These are phyloP conservation scores for Sylvia borin DNA, from an alignment of 2,797 vertebrate genomes.

Conservation along the genomic window DNA sequence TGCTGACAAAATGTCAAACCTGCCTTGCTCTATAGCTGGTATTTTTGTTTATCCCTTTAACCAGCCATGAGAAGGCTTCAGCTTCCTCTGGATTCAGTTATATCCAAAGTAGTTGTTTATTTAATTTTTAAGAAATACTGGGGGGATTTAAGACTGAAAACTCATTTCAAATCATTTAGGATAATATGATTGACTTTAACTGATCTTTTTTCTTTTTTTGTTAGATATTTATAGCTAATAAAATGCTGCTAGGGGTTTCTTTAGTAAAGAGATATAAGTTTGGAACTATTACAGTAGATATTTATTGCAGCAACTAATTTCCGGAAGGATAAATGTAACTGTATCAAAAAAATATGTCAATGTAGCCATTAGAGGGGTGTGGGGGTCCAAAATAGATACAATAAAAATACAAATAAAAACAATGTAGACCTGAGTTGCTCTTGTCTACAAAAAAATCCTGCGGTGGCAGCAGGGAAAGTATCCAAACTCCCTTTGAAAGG, in stretches of 20 bases:
- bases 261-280: background rate
- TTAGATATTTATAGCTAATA: background rate
- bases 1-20: background rate
- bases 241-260: background rate
- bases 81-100: background rate
- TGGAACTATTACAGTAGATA: background rate
- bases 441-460: background rate
- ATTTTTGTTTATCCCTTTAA: background rate
- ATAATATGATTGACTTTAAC: background rate
- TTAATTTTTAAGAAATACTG: background rate
- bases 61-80: background rate
- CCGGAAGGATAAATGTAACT: background rate
- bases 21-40: background rate
- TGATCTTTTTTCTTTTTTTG: rapidly evolving
- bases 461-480: background rate
- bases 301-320: background rate
- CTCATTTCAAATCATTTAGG: background rate
- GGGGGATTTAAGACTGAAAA: background rate
- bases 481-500: no score
- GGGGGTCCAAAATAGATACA: background rate
- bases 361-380: background rate
- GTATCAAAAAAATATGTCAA: background rate
- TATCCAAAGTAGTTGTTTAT: background rate
- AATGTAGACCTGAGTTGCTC: background rate
- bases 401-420: background rate